These are phyloP conservation scores for Diabrotica virgifera DNA, from an alignment of 1,140 invertebrate species.

Conservation along the genomic window DNA sequence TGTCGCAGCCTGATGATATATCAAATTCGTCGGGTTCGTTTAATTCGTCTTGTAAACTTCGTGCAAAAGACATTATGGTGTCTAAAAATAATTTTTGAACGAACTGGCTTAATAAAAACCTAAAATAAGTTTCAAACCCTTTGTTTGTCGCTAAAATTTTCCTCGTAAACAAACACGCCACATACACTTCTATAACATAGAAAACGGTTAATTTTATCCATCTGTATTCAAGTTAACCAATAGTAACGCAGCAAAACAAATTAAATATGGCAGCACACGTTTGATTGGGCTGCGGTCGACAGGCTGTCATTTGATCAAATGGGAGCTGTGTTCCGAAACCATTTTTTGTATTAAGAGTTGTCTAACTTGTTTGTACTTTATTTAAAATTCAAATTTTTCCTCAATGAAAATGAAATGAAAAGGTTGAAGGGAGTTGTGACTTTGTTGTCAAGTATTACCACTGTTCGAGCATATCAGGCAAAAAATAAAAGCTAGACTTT, in stretches of 20 bases:
- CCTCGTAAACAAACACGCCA: constrained; percentile 27
- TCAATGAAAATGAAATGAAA: too few relatives aligned
- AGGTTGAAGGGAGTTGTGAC: too few relatives aligned
- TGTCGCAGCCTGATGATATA: constrained; percentile 41
- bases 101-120: too few relatives aligned
- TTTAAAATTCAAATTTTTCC: too few relatives aligned
- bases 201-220: constrained; percentile 38
- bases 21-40: constrained; percentile 36
- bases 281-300: not conserved
- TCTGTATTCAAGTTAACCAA: constrained; percentile 35
- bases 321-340: too few relatives aligned
- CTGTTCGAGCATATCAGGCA: too few relatives aligned
- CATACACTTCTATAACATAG: constrained; percentile 13
- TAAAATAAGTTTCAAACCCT: not conserved
- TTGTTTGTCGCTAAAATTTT: constrained; percentile 8
- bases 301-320: too few relatives aligned
- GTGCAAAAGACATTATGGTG: constrained; percentile 26
- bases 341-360: too few relatives aligned
- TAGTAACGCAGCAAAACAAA: constrained; percentile 12
- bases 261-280: constrained; percentile 5
- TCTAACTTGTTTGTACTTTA: too few relatives aligned
- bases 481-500: too few relatives aligned
- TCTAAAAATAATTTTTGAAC: not conserved
- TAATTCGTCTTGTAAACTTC: constrained; percentile 25
- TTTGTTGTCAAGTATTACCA: too few relatives aligned